Evolutionary conservation across 2,888 invertebrate genomes (phyloP).

Genomic region (Plebejus melissa): DNA sequence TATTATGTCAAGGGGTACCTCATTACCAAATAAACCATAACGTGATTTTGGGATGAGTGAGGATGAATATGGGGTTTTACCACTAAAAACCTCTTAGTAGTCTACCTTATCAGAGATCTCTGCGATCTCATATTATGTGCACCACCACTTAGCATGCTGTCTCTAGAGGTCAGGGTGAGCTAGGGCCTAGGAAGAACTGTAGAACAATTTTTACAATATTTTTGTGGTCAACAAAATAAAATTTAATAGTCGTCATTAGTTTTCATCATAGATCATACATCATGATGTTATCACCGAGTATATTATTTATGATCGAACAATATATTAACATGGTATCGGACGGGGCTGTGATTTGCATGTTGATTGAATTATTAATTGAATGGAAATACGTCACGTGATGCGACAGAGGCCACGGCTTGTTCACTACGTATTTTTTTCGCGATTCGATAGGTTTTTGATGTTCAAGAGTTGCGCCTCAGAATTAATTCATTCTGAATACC

Average conservation of each 20-base stretch:
- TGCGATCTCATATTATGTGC: no score
- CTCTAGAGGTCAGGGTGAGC: no score
- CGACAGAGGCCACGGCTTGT: background rate
- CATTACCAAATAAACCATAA: no score
- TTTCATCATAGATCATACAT: background rate
- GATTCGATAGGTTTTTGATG: no score
- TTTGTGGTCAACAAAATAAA: background rate
- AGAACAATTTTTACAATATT: background rate
- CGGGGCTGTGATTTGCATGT: background rate
- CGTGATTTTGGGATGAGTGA: no score
- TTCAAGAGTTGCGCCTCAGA: background rate
- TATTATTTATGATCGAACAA: background rate
- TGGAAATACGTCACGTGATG: background rate
- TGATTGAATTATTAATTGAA: constrained; percentile 8
- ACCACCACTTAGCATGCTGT: no score
- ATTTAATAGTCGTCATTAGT: background rate
- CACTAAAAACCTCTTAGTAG: no score
- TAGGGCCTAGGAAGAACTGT: no score
- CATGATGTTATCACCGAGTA: background rate
- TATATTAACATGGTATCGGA: background rate
- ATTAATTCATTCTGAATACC: background rate
- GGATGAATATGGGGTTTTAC: no score
- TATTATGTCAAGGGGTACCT: no score
- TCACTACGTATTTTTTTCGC: background rate
- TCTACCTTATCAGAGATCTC: no score